Evolutionary conservation across 2,113 vertebrate genomes (phyloP).

Genomic region (Xiphophorus hellerii): DNA sequence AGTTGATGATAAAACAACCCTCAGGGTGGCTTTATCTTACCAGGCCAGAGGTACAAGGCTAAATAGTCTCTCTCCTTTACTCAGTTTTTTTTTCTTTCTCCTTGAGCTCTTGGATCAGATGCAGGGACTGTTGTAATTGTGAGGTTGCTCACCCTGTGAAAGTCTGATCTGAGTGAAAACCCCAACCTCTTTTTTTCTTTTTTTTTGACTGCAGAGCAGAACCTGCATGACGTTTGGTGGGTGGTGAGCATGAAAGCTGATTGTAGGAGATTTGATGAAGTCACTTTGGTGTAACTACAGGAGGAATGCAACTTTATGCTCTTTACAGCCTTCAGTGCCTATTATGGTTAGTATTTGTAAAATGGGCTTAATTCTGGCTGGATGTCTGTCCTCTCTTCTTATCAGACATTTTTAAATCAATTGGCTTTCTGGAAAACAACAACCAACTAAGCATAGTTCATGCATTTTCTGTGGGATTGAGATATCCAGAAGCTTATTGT

Average conservation of each 20-base stretch:
- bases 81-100: background rate
- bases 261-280: slow-evolving; percentile 2
- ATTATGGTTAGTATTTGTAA: no score
- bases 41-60: slow-evolving; percentile 10
- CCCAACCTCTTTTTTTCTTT: slow-evolving; percentile 11
- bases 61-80: background rate
- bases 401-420: background rate
- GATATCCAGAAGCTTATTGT: no score
- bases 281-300: background rate
- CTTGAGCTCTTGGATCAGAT: background rate
- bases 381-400: background rate
- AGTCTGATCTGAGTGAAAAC: slow-evolving; percentile 28
- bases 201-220: slow-evolving; percentile 45
- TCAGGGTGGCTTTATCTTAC: background rate
- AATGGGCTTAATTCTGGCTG: background rate
- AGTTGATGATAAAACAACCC: slow-evolving; percentile 4
- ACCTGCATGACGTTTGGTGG: slow-evolving; percentile 62
- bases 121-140: slow-evolving; percentile 48
- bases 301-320: background rate
- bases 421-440: background rate
- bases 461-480: background rate
- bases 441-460: background rate
- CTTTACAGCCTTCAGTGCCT: background rate
- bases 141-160: background rate
- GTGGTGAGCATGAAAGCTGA: slow-evolving; percentile 38